Conservation (phyloP, 2,888 invertebrate genomes). For the Mermis nigrescens region DNA sequence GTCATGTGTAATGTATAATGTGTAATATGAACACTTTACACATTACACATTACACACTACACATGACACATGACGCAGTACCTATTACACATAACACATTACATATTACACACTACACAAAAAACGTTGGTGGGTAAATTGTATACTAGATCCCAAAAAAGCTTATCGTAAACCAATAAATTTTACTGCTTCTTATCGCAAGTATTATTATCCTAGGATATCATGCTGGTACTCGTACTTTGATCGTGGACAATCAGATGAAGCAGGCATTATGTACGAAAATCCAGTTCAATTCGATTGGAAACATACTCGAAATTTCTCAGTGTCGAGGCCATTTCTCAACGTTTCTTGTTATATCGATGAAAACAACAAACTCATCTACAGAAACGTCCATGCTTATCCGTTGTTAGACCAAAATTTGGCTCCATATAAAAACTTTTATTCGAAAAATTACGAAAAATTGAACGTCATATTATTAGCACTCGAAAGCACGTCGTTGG, state of each 20-base stretch:
- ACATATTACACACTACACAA: no score
- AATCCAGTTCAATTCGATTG: background rate
- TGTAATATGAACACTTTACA: no score
- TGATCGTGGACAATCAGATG: background rate
- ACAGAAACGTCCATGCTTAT: background rate
- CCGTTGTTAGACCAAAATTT: no score
- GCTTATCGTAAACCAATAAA: no score
- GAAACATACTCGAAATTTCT: background rate
- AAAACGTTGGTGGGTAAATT: no score
- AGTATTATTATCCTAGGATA: background rate
- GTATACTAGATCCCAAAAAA: no score
- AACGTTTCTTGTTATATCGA: background rate
- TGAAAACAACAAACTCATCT: background rate
- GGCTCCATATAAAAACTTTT: no score
- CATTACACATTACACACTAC: no score
- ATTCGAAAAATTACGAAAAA: background rate
- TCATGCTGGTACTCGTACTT: background rate
- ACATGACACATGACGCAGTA: no score
- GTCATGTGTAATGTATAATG: no score
- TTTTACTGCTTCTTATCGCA: no score
- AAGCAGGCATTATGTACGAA: background rate
- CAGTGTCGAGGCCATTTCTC: background rate
- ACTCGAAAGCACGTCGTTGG: constrained; percentile 1
- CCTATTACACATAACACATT: no score
- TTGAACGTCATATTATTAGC: background rate